Evolutionary conservation across 2,888 invertebrate species (phyloP).

Genomic region (Phymatocera aterrima): DNA sequence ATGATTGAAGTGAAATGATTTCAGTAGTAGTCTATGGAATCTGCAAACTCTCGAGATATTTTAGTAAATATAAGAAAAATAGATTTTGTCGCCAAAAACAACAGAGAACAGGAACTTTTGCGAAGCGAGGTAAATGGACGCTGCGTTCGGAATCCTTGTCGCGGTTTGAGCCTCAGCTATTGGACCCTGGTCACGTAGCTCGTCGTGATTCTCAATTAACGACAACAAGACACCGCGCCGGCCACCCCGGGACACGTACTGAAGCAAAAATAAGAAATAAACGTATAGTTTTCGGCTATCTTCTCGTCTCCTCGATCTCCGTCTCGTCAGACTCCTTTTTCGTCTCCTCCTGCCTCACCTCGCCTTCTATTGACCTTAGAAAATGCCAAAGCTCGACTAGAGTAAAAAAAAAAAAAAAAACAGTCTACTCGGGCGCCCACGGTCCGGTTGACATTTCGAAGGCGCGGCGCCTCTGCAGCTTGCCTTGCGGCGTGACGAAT

Average conservation of each 20-base stretch:
- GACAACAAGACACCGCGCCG: conserved; percentile 50
- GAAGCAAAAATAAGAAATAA: conserved; percentile 59
- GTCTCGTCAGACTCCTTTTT: conserved; percentile 51
- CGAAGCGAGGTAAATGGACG: conserved; percentile 49
- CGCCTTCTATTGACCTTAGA: conserved; percentile 52
- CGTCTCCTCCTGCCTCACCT: conserved; percentile 52
- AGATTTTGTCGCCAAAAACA: conserved; percentile 45
- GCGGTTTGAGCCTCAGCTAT: conserved; percentile 44
- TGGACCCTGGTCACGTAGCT: conserved; percentile 62
- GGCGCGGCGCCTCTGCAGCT: conserved; percentile 29
- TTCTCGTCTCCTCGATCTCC: conserved; percentile 44
- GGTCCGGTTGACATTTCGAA: conserved; percentile 39
- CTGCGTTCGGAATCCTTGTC: conserved; percentile 55
- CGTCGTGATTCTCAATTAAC: conserved; percentile 68
- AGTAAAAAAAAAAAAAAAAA: conserved; percentile 47
- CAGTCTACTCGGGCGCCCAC: conserved; percentile 19
- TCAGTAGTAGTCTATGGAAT: neutral
- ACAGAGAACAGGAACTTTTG: conserved; percentile 46
- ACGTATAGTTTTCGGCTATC: conserved; percentile 53
- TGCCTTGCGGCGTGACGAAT: conserved; percentile 42
- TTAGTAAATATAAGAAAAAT: conserved; percentile 20
- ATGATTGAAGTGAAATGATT: no score
- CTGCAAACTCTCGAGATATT: neutral
- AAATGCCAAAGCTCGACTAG: conserved; percentile 52
- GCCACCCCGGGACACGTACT: conserved; percentile 52